Percentiles rank a stretch among this genome's conserved stretches.
These are phyloP conservation scores for Drosophila funebris DNA, from an alignment of 1,140 invertebrate genomes.

Conservation along the genomic window DNA sequence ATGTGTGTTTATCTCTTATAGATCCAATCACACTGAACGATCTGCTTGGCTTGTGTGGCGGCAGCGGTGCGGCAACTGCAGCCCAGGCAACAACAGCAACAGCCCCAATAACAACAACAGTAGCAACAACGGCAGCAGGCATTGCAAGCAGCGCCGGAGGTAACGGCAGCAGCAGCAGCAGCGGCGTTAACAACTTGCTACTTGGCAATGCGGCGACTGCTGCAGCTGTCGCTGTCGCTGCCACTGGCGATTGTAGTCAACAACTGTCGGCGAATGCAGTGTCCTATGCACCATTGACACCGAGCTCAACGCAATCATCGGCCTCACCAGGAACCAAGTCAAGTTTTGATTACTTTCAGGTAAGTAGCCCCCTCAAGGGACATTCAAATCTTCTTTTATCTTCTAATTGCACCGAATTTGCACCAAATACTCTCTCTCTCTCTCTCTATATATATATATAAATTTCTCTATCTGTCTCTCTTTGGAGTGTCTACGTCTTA, in stretches of 20 bases:
- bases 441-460: slow-evolving; percentile 15
- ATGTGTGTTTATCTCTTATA: slow-evolving; percentile 32
- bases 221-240: slow-evolving; percentile 30
- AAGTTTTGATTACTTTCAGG: slow-evolving; percentile 82
- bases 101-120: slow-evolving; percentile 29
- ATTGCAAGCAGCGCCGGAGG: slow-evolving; percentile 42
- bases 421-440: slow-evolving; percentile 51
- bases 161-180: slow-evolving; percentile 63
- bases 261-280: slow-evolving; percentile 64
- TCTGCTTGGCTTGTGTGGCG: slow-evolving; percentile 76
- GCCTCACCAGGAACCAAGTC: slow-evolving; percentile 78
- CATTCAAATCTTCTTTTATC: slow-evolving; percentile 9
- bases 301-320: slow-evolving; percentile 80
- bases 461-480: slow-evolving; percentile 29
- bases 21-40: slow-evolving; percentile 79
- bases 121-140: slow-evolving; percentile 37
- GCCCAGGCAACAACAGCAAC: slow-evolving; percentile 24
- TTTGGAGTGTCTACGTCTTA: slow-evolving; percentile 36
- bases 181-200: slow-evolving; percentile 63
- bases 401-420: slow-evolving; percentile 71
- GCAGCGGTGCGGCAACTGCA: slow-evolving; percentile 47
- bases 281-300: slow-evolving; percentile 72
- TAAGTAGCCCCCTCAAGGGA: slow-evolving; percentile 42
- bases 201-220: slow-evolving; percentile 59
- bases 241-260: slow-evolving; percentile 64